Conservation (phyloP, 2,113 vertebrate genomes). For the Sarotherodon lohbergeri region DNA sequence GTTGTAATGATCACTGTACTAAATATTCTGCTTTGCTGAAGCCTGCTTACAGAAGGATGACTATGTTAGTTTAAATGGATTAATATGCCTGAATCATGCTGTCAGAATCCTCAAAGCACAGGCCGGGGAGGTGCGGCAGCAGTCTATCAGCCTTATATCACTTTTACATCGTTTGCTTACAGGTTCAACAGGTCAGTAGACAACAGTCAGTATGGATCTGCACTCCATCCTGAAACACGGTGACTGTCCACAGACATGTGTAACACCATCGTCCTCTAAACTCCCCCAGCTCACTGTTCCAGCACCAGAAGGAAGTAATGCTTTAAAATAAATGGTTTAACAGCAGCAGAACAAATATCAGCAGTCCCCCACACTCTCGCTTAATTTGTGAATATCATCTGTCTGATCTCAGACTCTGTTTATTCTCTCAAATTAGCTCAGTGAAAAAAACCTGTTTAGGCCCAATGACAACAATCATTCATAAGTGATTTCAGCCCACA, state of each 20-base stretch:
- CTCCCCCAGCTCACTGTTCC: not conserved
- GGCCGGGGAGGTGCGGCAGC: not conserved
- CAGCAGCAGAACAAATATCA: not conserved
- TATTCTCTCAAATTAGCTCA: not conserved
- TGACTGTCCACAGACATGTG: not conserved
- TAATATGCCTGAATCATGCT: not conserved
- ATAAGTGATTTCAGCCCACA: not conserved
- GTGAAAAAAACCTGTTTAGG: not conserved
- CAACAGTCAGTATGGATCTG: not conserved
- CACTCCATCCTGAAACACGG: not conserved
- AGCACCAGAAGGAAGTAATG: rapidly evolving
- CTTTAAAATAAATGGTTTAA: not conserved
- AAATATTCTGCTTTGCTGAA: not conserved
- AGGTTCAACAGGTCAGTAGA: not conserved
- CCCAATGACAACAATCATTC: not conserved
- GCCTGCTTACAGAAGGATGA: not conserved
- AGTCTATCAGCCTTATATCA: not conserved
- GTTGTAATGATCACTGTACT: not conserved
- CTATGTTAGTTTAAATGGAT: not conserved
- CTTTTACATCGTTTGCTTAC: not conserved
- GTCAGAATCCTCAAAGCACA: not conserved
- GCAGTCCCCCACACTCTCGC: not conserved
- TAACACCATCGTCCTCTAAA: not conserved
- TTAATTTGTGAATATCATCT: not conserved
- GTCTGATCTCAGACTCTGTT: not conserved